phyloP scores from a whole-genome alignment of 1,140 invertebrate species.

The Uloborus diversus region DNA sequence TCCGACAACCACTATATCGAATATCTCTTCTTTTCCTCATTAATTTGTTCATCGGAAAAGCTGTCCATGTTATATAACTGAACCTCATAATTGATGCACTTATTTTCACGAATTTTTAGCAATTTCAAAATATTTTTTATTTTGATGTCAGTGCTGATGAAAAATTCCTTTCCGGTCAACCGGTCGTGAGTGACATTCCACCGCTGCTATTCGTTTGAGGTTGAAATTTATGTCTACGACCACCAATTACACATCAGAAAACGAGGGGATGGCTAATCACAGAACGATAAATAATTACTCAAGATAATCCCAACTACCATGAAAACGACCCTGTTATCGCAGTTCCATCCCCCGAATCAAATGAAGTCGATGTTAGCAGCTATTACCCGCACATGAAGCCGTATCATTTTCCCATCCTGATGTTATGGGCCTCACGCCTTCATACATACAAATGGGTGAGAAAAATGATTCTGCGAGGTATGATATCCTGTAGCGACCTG shows the following conservation, averaged over 20 bases:
- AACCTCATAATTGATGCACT: too few relatives aligned
- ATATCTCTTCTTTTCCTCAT: too few relatives aligned
- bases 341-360: neutral
- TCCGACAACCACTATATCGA: too few relatives aligned
- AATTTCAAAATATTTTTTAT: too few relatives aligned
- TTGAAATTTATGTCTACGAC: neutral
- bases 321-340: neutral
- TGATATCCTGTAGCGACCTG: conserved; percentile 25
- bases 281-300: conserved; percentile 3
- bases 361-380: neutral
- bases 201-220: too few relatives aligned
- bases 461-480: neutral
- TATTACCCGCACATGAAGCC: neutral
- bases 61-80: too few relatives aligned
- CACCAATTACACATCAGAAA: neutral
- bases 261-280: neutral
- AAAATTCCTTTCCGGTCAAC: too few relatives aligned
- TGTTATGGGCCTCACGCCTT: neutral
- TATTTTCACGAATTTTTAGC: too few relatives aligned
- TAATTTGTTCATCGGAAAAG: too few relatives aligned
- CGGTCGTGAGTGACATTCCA: too few relatives aligned
- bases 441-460: conserved; percentile 33
- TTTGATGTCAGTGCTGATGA: too few relatives aligned
- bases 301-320: neutral
- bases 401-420: neutral